A percentile compares a stretch with the other conserved stretches of the same genome.
phyloP scores from a whole-genome alignment of 2,888 invertebrate species.

The Linhomoeus sp. region DNA sequence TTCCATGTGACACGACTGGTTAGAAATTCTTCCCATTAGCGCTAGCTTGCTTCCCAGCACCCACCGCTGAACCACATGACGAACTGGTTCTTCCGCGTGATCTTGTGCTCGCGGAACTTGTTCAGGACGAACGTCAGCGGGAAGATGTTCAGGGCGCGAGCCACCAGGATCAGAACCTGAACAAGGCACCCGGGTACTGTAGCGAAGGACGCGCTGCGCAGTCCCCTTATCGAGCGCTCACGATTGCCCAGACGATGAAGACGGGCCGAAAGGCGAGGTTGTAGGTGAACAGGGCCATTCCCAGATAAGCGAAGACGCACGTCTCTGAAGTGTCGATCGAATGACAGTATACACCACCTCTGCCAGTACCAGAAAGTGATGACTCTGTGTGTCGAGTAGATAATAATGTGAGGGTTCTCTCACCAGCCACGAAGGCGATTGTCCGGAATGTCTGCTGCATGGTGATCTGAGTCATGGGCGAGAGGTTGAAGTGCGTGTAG shows the following conservation, averaged over 20 bases:
- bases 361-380: too few relatives aligned
- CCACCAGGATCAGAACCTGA: slow-evolving; percentile 58
- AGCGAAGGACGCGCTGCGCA: too few relatives aligned
- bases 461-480: slow-evolving; percentile 93
- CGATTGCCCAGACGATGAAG: slow-evolving; percentile 78
- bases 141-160: slow-evolving; percentile 87
- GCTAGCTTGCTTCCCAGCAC: too few relatives aligned
- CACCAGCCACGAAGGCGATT: slow-evolving; percentile 67
- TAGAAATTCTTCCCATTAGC: too few relatives aligned
- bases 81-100: slow-evolving; percentile 93
- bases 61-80: slow-evolving; percentile 96
- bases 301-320: slow-evolving; percentile 93
- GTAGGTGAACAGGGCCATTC: slow-evolving; percentile 80
- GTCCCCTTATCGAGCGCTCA: too few relatives aligned
- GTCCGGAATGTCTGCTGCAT: slow-evolving; percentile 98
- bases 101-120: slow-evolving; percentile 87
- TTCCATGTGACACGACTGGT: too few relatives aligned
- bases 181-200: slow-evolving; percentile 2
- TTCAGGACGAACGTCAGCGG: slow-evolving; percentile 79
- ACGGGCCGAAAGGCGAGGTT: slow-evolving; percentile 69
- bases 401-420: slow-evolving; percentile 6
- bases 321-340: slow-evolving; percentile 65
- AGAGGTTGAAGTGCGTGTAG: slow-evolving; percentile 92
- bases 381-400: too few relatives aligned
- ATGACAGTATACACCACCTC: too few relatives aligned